These are phyloP conservation scores for Ptilodon capucinus DNA, from an alignment of 2,888 invertebrate genomes.

Conservation along the genomic window DNA sequence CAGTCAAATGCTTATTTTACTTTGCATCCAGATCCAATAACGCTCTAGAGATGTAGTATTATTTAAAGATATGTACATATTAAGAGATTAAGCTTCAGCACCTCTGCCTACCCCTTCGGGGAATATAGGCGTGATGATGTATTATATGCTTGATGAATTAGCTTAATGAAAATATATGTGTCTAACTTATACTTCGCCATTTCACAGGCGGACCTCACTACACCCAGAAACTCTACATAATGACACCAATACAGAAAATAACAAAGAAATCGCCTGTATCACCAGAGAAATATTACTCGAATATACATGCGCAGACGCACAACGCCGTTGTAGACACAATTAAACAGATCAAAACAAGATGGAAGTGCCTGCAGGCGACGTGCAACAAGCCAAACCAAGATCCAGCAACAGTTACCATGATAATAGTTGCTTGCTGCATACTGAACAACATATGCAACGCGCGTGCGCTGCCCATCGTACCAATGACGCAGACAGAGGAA, in stretches of 20 bases:
- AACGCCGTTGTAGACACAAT: slow-evolving; percentile 57
- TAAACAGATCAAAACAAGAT: slow-evolving; percentile 68
- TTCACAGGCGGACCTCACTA: slow-evolving; percentile 66
- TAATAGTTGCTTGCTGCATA: slow-evolving; percentile 66
- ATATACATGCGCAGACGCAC: slow-evolving; percentile 58
- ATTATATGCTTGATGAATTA: too few relatives aligned
- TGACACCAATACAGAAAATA: slow-evolving; percentile 71
- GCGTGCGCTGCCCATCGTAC: slow-evolving; percentile 47
- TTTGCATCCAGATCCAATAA: too few relatives aligned
- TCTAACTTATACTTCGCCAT: background rate
- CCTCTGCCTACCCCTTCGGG: too few relatives aligned
- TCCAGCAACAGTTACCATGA: slow-evolving; percentile 58
- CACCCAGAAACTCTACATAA: slow-evolving; percentile 63
- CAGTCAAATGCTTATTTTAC: too few relatives aligned
- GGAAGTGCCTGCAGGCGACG: slow-evolving; percentile 72
- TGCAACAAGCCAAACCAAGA: slow-evolving; percentile 69
- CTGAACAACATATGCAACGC: slow-evolving; percentile 65
- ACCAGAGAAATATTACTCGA: slow-evolving; percentile 69
- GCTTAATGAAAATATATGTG: too few relatives aligned
- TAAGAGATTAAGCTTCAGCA: too few relatives aligned
- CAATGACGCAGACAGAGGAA: slow-evolving; percentile 67
- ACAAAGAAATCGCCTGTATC: slow-evolving; percentile 71
- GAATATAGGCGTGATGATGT: too few relatives aligned
- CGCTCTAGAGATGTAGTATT: too few relatives aligned
- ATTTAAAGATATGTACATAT: too few relatives aligned